Base-by-base conservation (phyloP, 1,140 invertebrate species). In the Mylabris phalerata region DNA sequence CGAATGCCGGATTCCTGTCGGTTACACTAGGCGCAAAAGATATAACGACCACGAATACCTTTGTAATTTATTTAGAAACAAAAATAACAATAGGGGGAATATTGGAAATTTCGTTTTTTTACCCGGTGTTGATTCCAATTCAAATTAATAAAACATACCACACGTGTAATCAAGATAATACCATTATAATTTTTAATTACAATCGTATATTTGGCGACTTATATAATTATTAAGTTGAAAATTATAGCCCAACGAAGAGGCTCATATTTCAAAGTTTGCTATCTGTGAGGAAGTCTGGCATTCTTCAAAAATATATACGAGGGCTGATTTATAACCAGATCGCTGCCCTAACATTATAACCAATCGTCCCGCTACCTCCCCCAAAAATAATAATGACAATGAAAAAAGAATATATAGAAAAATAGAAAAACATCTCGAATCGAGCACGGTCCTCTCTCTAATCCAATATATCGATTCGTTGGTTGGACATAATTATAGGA, bases 121-220 rank as follows among this genome's bases (percentile, higher is more conserved):
- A 42, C 43, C 13, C 19, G 19, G 19, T 19, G 19, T 19, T 19
- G 19, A 19, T 19, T 19, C 19, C 19, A 19, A 19, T 19, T 19
- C 32, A 46, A 54, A 54, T 54, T 46, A 54, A 46, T 54, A 45
- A 52, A 52, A 54, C 13, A 46, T 46, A 45, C 51, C 51, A 54
- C 51, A 54, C 51, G 51, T 54, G 43, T 42, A 54, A 54, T 54
- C 51, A 54, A 54, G 51, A 54, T 54, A 54, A 54, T 54, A 45
- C 51, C 51, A 54, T 54, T 54, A 54, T 54, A 54, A 54, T 54
- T 54, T 54, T 54, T 54, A 54, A 54, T 54, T 54, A 54, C 51
- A 45, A 45, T 43, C 51, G 46, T 54, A 54, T 54, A 54, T 54
- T 54, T 46, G 51, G 51, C 44, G 51, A 54, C 51, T 54, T 54